Evolutionary conservation across 2,888 invertebrate species (phyloP), one percentile per base, ranked within the genome.

Genomic region (Heliconius erato): DNA sequence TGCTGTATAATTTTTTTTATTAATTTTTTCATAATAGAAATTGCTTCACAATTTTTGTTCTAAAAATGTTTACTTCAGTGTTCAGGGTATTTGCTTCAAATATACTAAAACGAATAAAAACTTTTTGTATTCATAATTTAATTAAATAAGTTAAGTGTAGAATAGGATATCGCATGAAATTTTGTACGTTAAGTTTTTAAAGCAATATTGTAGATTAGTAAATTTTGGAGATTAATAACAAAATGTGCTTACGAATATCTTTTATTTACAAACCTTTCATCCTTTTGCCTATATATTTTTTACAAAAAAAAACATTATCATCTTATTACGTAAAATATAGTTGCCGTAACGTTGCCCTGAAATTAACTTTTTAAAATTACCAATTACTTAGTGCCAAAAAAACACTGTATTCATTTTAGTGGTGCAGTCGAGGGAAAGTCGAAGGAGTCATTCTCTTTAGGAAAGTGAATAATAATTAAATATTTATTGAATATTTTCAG

Each of bases 241-340:
- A 90, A 89, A 92, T 91, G 92, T 93, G 94, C 94, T 94, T 94
- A 94, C 85, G 87, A 85, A 79, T 86, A 87, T 89, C 81, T 91
- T 91, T 92, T 90, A 88, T 90, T 94, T 90, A 80, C 79, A 76
- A 63, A 14, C 26, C 72, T 40, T 16, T 54, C 26, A 59, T 59
- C 59, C 63, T 32, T 67, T 74, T 59, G 59, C 0, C 7, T 49
- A 32, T 65, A 63, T 28, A 65, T 67, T 16, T 23, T n/a, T 67
- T 67, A 67, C 14, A 67, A 12, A 14, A 16, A 49, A 16, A 49
- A 16, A 35, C 35, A 49, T 49, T 16, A 49, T 49, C 49, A 49
- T 49, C 49, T 49, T 16, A 49, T 49, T 44, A 44, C 4, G 44
- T 44, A 44, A 44, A 44, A 4, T 44, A 14, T 44, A 12, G 14